Base-by-base conservation (phyloP, 2,888 invertebrate species). In the Cepaea hortensis region DNA sequence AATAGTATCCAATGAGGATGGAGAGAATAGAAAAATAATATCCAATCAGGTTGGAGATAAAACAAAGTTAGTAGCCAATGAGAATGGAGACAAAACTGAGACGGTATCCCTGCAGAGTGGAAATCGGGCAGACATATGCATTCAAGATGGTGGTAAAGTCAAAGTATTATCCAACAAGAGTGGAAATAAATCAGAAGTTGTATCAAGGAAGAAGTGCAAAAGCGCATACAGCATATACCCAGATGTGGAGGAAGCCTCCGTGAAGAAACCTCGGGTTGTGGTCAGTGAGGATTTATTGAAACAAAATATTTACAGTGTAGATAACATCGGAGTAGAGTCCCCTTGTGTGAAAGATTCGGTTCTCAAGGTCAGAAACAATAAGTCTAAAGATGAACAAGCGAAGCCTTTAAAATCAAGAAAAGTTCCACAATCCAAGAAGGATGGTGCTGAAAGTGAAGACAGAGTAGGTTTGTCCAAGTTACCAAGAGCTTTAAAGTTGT, bases 211-310 rank as follows among this genome's bases (percentile, higher is more conserved):
- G 6, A 77, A 77, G 46, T 48, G 11, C 46, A 75, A 46, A 75
- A 75, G 75, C 75, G 15, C 55, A 6, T 23, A 9, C 15, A 50
- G 55, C n/a, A 77, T 61, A 23, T 61, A n/a, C 23, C 6, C 55
- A n/a, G 77, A 77, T 55, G 50, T 77, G 4, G 77, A 77, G 13
- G n/a, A 55, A 23, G 61, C 11, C 55, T 61, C 61, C 0, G 46
- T 55, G 23, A 77, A 77, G 13, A 77, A 77, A 15, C 61, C 77
- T 23, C 77, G 77, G 6, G 77, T 77, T 61, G 77, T 77, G n/a
- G 3, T 77, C 20, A 55, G 55, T 20, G 77, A 77, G 20, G 50
- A 76, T 20, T 50, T 11, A 13, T 50, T 50, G 50, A 50, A 77
- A 13, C 23, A 77, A 23, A 61, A 77, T 13, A 18, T 61, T n/a